phyloP scores from a whole-genome alignment of 2,888 invertebrate genomes.

The Drosophila villosipedis region DNA sequence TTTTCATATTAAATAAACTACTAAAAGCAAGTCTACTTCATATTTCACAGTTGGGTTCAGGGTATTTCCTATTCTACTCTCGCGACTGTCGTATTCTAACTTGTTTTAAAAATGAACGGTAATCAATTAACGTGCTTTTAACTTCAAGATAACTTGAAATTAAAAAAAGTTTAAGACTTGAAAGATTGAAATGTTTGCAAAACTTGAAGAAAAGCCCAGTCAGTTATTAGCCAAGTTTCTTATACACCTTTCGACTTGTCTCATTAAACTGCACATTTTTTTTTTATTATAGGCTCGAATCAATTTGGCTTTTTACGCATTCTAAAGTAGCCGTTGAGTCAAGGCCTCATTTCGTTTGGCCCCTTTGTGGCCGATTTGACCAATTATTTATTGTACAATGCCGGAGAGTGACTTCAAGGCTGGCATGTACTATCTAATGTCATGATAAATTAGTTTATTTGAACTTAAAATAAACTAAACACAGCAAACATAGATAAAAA shows the following conservation, averaged over 20 bases:
- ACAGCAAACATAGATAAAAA: constrained; percentile 27
- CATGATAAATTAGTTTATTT: constrained; percentile 76
- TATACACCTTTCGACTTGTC: constrained; percentile 2
- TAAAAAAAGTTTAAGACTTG: neutral
- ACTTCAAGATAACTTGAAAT: neutral
- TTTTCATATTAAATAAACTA: neutral
- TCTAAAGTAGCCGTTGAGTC: constrained; percentile 43
- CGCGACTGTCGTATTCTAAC: neutral
- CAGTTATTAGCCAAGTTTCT: neutral
- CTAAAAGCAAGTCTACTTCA: neutral
- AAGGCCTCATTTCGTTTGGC: constrained; percentile 42
- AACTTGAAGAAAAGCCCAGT: neutral
- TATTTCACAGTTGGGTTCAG: neutral
- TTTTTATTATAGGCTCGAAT: constrained; percentile 28
- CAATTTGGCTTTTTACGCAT: constrained; percentile 31
- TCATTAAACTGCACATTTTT: neutral
- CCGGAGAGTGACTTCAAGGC: constrained; percentile 62
- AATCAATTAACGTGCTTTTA: neutral
- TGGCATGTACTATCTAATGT: constrained; percentile 70
- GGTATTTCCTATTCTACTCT: neutral
- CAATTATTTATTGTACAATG: constrained; percentile 64
- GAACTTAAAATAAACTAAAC: constrained; percentile 65
- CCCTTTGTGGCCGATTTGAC: constrained; percentile 45
- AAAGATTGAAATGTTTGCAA: neutral
- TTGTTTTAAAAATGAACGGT: neutral